Base-by-base conservation (phyloP, 2,113 vertebrate species). In the Clarias macrocephalus region DNA sequence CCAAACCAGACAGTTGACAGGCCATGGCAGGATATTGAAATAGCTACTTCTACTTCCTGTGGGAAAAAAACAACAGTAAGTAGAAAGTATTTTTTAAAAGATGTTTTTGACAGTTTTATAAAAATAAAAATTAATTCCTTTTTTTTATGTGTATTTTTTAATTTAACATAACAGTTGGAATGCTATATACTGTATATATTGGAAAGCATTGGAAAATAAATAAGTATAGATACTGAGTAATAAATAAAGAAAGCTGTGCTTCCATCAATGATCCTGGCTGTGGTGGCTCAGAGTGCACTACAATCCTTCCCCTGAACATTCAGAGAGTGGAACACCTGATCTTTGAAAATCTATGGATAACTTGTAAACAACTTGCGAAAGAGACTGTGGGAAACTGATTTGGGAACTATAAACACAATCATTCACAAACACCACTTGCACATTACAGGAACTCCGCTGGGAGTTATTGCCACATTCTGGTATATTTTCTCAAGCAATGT, bases 1-100 rank as follows among this genome's bases (percentile, higher is more conserved):
- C 93, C 93, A 93, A 92, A 89, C 86, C 91, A 93, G 91, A 88
- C 92, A 91, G 85, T 72, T 92, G 82, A 84, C 48, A 89, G 83
- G 80, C 52, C 63, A 73, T 86, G 54, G 25, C 48, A 37, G 85
- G 76, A 59, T 72, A 21, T 28, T 6, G 77, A 88, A 77, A 85
- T 3, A 54, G 60, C 21, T 79, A 48, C 12, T 23, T 30, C 5
- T 77, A 77, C 84, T 28, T 63, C 68, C 83, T 84, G 23, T 85
- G 62, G 21, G 75, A 13, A 42, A n/a, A 54, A 42, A 72, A 25
- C 2, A 57, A 79, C 13, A 13, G 28, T 56, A 79, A 9, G 6
- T 15, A 57, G 3, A 56, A 56, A 57, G 7, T 56, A 7, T 13
- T 28, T 16, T 54, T 54, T 30, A 15, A 75, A 72, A 25, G 10